A percentile compares a stretch with the other conserved stretches of the same genome.
These are phyloP conservation scores for Tragelaphus buxtoni DNA, from an alignment of 2,113 vertebrate genomes.

Conservation along the genomic window DNA sequence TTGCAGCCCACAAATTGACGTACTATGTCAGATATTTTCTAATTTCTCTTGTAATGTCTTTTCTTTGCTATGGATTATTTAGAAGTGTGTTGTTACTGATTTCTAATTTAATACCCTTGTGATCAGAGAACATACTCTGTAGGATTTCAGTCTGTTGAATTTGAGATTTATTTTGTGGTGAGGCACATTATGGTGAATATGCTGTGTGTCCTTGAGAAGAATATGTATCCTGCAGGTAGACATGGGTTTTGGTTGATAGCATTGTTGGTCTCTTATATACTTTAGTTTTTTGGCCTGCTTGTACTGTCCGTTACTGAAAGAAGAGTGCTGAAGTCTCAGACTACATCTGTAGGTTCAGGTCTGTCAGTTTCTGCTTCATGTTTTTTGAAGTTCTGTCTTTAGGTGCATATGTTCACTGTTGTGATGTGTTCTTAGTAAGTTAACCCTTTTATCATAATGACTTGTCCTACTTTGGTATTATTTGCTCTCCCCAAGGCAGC, in stretches of 20 bases:
- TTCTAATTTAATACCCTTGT: background rate
- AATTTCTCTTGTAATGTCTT: background rate
- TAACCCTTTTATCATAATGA: background rate
- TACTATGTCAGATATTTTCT: background rate
- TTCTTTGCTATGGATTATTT: slow-evolving; percentile 1
- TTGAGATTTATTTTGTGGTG: slow-evolving; percentile 9
- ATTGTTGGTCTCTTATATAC: background rate
- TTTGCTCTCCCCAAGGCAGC: background rate
- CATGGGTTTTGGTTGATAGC: background rate
- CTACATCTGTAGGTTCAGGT: background rate
- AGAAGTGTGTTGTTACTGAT: slow-evolving; percentile 3
- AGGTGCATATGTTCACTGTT: background rate
- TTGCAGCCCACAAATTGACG: background rate
- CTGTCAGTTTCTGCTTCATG: background rate
- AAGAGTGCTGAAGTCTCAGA: background rate
- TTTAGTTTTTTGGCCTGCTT: background rate
- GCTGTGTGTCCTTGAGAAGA: background rate
- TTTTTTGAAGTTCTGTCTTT: background rate
- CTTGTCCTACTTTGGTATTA: background rate
- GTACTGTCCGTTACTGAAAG: background rate
- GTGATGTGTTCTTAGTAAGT: background rate
- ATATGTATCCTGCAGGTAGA: background rate
- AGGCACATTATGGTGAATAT: background rate
- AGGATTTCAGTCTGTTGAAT: background rate
- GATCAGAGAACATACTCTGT: background rate